A percentile compares a stretch with the other conserved stretches of the same genome.
phyloP scores from a whole-genome alignment of 1,140 invertebrate genomes.

The Neodiprion pinetum region DNA sequence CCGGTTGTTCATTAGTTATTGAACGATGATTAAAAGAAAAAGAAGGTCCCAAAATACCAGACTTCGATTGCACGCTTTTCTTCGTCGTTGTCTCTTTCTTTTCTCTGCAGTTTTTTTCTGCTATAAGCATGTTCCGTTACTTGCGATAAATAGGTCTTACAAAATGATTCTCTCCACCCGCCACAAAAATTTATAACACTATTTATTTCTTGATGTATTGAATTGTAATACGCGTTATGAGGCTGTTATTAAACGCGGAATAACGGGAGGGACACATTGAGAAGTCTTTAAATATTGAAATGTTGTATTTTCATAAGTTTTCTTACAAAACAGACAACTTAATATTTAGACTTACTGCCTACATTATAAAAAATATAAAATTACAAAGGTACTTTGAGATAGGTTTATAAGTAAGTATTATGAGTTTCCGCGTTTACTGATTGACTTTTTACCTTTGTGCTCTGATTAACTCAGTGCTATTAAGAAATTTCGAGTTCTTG shows the following conservation, averaged over 20 bases:
- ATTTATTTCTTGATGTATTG: no score
- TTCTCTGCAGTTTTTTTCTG: no score
- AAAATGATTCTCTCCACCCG: no score
- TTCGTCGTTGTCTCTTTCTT: no score
- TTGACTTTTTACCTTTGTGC: background rate
- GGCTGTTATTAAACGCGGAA: background rate
- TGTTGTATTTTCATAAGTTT: background rate
- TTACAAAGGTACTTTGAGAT: constrained; percentile 25
- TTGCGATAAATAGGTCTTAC: no score
- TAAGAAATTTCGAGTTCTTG: background rate
- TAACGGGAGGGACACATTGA: background rate
- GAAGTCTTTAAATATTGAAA: background rate
- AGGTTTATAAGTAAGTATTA: background rate
- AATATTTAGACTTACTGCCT: background rate
- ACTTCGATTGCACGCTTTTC: no score
- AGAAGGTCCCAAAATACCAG: no score
- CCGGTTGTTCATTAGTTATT: no score
- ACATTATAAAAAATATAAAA: constrained; percentile 30
- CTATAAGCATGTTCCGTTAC: no score
- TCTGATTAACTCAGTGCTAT: background rate
- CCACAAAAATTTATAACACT: no score
- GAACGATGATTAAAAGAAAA: no score
- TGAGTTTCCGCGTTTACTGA: background rate
- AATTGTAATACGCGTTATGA: background rate
- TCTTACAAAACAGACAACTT: constrained; percentile 5